phyloP scores from a whole-genome alignment of 2,888 invertebrate species.

The Galeopsomyia nigrocyanea region DNA sequence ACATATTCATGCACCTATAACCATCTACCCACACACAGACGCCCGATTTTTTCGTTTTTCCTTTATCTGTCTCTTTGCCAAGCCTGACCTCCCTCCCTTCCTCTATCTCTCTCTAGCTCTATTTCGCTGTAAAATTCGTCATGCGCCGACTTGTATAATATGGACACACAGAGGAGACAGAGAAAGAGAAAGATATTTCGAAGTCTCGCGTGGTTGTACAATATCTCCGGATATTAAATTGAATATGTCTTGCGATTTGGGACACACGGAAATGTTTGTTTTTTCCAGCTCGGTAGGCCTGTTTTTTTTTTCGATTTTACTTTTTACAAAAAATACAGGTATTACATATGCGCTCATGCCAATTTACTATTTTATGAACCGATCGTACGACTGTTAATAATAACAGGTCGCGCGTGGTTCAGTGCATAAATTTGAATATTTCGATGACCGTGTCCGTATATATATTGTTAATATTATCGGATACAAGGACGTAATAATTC shows the following conservation, averaged over 20 bases:
- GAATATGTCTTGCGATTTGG: slow-evolving; percentile 37
- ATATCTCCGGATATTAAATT: slow-evolving; percentile 27
- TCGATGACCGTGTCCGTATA: neutral
- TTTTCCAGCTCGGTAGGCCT: slow-evolving; percentile 12
- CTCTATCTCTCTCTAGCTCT: slow-evolving; percentile 40
- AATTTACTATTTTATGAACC: neutral
- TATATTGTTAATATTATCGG: too few relatives aligned
- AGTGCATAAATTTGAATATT: slow-evolving; percentile 13
- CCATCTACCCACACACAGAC: neutral
- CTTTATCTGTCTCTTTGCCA: slow-evolving; percentile 9
- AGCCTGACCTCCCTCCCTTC: slow-evolving; percentile 17
- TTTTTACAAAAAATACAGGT: neutral
- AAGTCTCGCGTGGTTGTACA: neutral
- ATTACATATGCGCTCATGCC: too few relatives aligned
- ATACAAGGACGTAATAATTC: too few relatives aligned
- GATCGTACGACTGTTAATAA: slow-evolving; percentile 6
- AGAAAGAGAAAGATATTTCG: slow-evolving; percentile 12
- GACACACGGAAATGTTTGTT: slow-evolving; percentile 20
- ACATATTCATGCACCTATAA: slow-evolving; percentile 27
- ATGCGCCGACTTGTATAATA: neutral
- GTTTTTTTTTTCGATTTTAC: slow-evolving; percentile 23
- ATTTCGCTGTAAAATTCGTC: slow-evolving; percentile 31
- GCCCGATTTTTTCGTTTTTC: slow-evolving; percentile 47
- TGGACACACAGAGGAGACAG: neutral
- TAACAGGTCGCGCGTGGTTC: neutral